phyloP scores from a whole-genome alignment of 2,113 vertebrate species.

The Struthio camelus region DNA sequence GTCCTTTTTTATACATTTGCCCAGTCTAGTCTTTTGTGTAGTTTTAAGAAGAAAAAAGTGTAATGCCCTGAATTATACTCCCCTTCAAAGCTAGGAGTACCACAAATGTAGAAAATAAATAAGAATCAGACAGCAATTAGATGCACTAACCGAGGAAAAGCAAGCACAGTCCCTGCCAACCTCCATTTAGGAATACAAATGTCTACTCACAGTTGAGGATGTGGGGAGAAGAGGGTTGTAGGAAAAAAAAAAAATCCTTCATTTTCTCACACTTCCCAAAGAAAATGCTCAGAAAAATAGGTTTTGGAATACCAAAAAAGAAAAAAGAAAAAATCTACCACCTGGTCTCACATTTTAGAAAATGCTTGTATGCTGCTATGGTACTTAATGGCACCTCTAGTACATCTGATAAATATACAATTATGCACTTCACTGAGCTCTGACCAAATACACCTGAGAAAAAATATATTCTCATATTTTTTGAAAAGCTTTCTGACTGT shows the following conservation, averaged over 20 bases:
- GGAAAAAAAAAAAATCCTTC: neutral
- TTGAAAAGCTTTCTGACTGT: neutral
- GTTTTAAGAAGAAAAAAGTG: neutral
- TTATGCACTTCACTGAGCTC: neutral
- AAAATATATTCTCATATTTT: neutral
- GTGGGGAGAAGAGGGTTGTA: no score
- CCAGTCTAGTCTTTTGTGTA: neutral
- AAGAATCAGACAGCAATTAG: neutral
- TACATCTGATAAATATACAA: neutral
- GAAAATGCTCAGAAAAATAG: neutral
- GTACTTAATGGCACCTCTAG: neutral
- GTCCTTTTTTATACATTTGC: neutral
- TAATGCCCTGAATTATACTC: fast-evolving
- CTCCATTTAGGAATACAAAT: neutral
- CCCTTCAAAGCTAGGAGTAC: neutral
- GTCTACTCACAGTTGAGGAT: fast-evolving
- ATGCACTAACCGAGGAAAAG: neutral
- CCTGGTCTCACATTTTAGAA: neutral
- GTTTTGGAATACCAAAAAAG: neutral
- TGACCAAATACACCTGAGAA: neutral
- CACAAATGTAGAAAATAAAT: neutral
- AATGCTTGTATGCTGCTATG: neutral
- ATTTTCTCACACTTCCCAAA: neutral
- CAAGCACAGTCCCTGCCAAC: neutral
- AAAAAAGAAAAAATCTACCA: neutral